phyloP scores from a whole-genome alignment of 2,113 vertebrate species.

The Lontra canadensis region DNA sequence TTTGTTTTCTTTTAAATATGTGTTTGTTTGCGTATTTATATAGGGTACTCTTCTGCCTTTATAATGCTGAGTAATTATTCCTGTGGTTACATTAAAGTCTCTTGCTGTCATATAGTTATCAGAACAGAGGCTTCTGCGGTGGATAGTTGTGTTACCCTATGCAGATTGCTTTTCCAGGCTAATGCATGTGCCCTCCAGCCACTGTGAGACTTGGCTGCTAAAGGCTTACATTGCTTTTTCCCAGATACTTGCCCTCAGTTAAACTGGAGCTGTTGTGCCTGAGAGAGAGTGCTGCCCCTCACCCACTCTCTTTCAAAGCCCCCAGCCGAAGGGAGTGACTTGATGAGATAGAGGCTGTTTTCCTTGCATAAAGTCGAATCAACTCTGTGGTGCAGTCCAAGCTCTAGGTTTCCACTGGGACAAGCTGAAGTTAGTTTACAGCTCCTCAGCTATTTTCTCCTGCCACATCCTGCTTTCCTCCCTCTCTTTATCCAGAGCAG shows the following conservation, averaged over 20 bases:
- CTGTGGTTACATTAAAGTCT: neutral
- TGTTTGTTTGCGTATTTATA: neutral
- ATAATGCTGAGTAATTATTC: neutral
- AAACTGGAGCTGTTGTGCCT: neutral
- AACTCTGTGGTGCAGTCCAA: neutral
- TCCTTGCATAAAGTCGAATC: neutral
- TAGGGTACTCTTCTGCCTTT: neutral
- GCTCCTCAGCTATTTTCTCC: neutral
- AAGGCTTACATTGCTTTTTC: neutral
- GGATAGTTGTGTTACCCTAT: fast-evolving
- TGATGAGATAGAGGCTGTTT: neutral
- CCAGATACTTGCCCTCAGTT: neutral
- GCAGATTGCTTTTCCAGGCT: neutral
- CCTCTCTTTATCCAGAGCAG: neutral
- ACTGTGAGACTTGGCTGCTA: no score
- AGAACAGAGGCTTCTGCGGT: fast-evolving
- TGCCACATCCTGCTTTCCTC: neutral
- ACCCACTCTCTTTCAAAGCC: neutral
- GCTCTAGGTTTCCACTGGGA: neutral
- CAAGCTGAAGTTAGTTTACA: neutral
- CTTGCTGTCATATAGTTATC: no score
- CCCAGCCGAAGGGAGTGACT: neutral
- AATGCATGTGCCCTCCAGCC: no score
- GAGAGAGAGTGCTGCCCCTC: neutral
- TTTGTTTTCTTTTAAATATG: neutral